Percentiles rank a stretch among this genome's conserved stretches.
Evolutionary conservation across 1,140 invertebrate genomes (phyloP).

Genomic region (Aphelenchoides avenae): DNA sequence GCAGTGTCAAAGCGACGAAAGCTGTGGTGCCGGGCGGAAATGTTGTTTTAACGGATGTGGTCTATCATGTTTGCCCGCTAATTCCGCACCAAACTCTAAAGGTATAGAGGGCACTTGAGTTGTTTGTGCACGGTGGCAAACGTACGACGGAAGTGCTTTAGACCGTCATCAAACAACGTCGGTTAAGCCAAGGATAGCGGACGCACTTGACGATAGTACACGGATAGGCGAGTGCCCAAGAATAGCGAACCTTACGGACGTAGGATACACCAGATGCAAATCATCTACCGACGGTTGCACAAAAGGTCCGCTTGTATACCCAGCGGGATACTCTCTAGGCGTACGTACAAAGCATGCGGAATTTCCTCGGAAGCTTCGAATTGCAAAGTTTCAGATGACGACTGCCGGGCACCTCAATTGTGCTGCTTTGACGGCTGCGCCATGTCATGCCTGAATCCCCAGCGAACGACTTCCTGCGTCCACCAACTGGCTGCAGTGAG

Average conservation of each 20-base stretch:
- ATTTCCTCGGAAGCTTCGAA: not conserved
- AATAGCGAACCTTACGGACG: not conserved
- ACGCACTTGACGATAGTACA: not conserved
- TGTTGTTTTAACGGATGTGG: constrained; percentile 53
- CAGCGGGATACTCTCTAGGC: too few species aligned
- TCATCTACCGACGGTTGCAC: not conserved
- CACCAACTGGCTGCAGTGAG: constrained; percentile 20
- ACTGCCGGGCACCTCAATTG: constrained; percentile 19
- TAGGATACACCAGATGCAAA: not conserved
- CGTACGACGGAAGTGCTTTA: not conserved
- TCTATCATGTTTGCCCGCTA: constrained; percentile 15
- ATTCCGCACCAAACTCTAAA: not conserved
- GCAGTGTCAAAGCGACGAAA: constrained; percentile 38
- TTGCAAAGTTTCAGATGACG: constrained; percentile 2
- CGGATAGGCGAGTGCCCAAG: constrained; percentile 4
- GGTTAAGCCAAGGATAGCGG: not conserved
- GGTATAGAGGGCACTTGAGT: not conserved
- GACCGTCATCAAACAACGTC: not conserved
- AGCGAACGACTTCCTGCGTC: constrained; percentile 23
- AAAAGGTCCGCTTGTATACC: not conserved
- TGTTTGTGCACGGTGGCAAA: too few species aligned
- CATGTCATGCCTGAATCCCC: constrained; percentile 19
- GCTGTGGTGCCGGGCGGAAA: constrained; percentile 18
- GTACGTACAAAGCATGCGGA: not conserved
- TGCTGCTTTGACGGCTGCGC: constrained; percentile 50